Conservation (phyloP, 2,797 vertebrate species). For the Crotalus adamanteus region DNA sequence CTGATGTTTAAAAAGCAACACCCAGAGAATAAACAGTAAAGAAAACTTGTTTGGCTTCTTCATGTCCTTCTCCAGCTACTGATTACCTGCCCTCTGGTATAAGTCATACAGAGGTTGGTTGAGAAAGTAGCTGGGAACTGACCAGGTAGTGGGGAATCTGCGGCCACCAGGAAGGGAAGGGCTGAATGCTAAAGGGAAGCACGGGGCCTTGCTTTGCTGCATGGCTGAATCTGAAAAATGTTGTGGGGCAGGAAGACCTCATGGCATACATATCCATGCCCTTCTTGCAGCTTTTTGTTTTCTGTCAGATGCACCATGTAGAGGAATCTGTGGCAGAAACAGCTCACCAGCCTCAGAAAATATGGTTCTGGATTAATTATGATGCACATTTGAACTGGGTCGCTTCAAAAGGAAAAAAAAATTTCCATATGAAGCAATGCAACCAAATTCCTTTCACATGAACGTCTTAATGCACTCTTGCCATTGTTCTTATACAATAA, state of each 20-base stretch:
- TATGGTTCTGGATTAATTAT: neutral
- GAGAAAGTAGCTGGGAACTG: neutral
- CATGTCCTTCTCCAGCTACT: rapidly evolving
- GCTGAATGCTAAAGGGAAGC: neutral
- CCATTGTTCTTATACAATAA: neutral
- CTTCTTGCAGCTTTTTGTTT: neutral
- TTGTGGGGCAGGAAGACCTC: neutral
- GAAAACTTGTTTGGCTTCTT: neutral
- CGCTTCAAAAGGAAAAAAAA: neutral
- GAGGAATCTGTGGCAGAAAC: neutral
- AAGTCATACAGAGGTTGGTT: neutral
- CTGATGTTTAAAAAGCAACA: slow-evolving; percentile 19
- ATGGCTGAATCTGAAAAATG: neutral
- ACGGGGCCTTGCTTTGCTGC: neutral
- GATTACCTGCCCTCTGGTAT: neutral
- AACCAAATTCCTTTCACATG: neutral
- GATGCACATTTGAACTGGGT: neutral
- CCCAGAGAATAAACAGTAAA: slow-evolving; percentile 68
- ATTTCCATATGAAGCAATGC: neutral
- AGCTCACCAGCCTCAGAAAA: neutral
- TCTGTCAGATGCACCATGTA: neutral
- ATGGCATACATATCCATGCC: rapidly evolving
- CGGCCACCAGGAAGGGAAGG: neutral
- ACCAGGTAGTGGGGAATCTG: neutral
- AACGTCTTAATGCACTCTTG: neutral